These are phyloP conservation scores for Anthonomus grandis DNA, from an alignment of 1,140 invertebrate species.

Conservation along the genomic window DNA sequence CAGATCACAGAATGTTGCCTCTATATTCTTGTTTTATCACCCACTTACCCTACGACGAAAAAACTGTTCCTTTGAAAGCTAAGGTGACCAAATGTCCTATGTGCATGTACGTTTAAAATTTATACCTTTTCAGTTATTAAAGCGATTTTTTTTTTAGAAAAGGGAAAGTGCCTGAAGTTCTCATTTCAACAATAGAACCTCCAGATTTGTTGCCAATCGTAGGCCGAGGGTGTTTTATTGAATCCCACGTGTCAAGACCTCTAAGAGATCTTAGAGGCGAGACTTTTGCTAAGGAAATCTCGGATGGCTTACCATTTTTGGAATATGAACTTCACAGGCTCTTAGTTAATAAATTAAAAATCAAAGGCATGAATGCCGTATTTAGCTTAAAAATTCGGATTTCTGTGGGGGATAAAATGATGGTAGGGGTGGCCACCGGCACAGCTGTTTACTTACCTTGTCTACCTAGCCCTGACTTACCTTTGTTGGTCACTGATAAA, in stretches of 20 bases:
- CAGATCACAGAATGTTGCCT: slow-evolving; percentile 33
- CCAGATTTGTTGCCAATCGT: slow-evolving; percentile 69
- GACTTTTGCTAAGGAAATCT: slow-evolving; percentile 90
- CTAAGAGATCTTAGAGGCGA: slow-evolving; percentile 81
- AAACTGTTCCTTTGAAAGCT: slow-evolving; percentile 62
- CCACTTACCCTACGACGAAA: slow-evolving; percentile 77
- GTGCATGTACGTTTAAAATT: slow-evolving; percentile 36
- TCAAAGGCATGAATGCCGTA: slow-evolving; percentile 92
- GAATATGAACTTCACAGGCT: slow-evolving; percentile 94
- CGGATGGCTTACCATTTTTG: slow-evolving; percentile 87
- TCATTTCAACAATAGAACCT: slow-evolving; percentile 86
- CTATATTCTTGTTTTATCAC: slow-evolving; percentile 56
- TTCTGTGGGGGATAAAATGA: slow-evolving; percentile 81
- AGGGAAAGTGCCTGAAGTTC: slow-evolving; percentile 83
- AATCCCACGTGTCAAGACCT: slow-evolving; percentile 73
- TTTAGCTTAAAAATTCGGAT: slow-evolving; percentile 83
- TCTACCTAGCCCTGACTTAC: slow-evolving; percentile 67
- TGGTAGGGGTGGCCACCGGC: slow-evolving; percentile 84
- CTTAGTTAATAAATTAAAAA: slow-evolving; percentile 85
- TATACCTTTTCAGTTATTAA: too few relatives aligned
- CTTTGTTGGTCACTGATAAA: slow-evolving; percentile 63
- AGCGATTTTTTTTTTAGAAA: slow-evolving; percentile 55
- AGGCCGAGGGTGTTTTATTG: slow-evolving; percentile 74
- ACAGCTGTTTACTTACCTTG: slow-evolving; percentile 76
- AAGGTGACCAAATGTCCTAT: slow-evolving; percentile 38